Evolutionary conservation across 1,140 invertebrate genomes (phyloP).

Genomic region (Proales similis): DNA sequence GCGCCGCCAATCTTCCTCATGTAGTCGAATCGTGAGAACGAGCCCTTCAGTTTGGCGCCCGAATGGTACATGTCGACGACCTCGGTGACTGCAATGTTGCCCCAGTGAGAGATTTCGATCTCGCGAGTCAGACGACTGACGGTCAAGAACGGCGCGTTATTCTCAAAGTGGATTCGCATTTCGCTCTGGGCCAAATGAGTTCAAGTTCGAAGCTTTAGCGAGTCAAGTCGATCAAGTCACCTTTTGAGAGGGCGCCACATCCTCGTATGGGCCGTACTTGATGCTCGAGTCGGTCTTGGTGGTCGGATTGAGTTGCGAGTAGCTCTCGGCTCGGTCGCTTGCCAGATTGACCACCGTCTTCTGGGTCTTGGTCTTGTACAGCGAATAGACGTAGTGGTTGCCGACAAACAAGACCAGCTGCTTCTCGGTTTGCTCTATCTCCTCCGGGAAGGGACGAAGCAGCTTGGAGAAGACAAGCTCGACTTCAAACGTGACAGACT

Average conservation of each 20-base stretch:
- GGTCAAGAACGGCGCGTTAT: slow-evolving; percentile 87
- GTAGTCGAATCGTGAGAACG: slow-evolving; percentile 91
- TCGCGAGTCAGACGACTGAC: slow-evolving; percentile 73
- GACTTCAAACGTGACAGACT: slow-evolving; percentile 9
- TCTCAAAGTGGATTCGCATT: slow-evolving; percentile 83
- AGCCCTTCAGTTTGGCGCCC: slow-evolving; percentile 82
- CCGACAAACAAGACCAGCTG: slow-evolving; percentile 79
- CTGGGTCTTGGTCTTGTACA: slow-evolving; percentile 70
- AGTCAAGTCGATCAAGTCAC: no score
- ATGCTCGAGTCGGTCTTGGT: slow-evolving; percentile 68
- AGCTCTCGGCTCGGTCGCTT: slow-evolving; percentile 72
- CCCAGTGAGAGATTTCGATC: slow-evolving; percentile 97
- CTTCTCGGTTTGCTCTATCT: slow-evolving; percentile 82
- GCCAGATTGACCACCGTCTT: slow-evolving; percentile 70
- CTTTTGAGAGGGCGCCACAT: slow-evolving; percentile 59
- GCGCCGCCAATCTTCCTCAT: slow-evolving; percentile 76
- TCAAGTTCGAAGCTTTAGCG: no score
- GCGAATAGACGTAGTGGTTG: slow-evolving; percentile 73
- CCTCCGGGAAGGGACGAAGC: slow-evolving; percentile 70
- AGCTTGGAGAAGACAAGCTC: slow-evolving; percentile 63
- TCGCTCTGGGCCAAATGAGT: no score
- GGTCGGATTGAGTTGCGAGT: slow-evolving; percentile 74
- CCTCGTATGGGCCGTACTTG: slow-evolving; percentile 77
- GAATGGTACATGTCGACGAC: slow-evolving; percentile 80
- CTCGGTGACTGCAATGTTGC: slow-evolving; percentile 94